Percentiles rank a stretch among this genome's conserved stretches.
phyloP scores from a whole-genome alignment of 2,888 invertebrate species.

The Mimumesa dahlbomi region DNA sequence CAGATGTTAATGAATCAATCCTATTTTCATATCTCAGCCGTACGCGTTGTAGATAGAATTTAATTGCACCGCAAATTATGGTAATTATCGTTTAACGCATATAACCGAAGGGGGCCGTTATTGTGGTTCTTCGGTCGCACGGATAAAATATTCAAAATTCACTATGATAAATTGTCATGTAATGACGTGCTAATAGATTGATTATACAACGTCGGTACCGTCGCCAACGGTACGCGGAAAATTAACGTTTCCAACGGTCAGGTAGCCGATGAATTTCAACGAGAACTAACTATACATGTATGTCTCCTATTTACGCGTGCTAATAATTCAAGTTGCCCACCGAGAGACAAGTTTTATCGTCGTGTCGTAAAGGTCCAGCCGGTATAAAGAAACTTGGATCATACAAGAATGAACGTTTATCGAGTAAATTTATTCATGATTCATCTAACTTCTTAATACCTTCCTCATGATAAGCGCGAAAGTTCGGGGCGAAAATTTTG shows the following conservation, averaged over 20 bases:
- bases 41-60: no score
- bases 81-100: no score
- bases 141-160: constrained; percentile 4
- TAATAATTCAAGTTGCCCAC: constrained; percentile 43
- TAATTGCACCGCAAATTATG: no score
- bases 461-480: constrained; percentile 23
- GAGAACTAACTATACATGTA: constrained; percentile 5
- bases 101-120: no score
- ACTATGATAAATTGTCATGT: constrained; percentile 6
- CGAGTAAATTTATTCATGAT: constrained; percentile 63
- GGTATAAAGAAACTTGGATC: constrained; percentile 54
- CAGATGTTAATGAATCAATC: no score
- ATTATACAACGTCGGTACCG: constrained; percentile 9
- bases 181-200: constrained; percentile 21
- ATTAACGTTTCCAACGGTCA: constrained; percentile 31
- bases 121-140: no score
- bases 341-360: constrained; percentile 51
- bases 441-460: constrained; percentile 60
- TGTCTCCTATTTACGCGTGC: constrained; percentile 35
- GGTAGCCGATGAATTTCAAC: constrained; percentile 21
- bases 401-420: constrained; percentile 53
- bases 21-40: no score
- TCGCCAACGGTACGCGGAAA: not conserved
- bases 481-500: constrained; percentile 35
- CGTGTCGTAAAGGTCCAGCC: constrained; percentile 30